These are phyloP conservation scores for Drosophila picticornis DNA, from an alignment of 2,888 invertebrate species.

Conservation along the genomic window DNA sequence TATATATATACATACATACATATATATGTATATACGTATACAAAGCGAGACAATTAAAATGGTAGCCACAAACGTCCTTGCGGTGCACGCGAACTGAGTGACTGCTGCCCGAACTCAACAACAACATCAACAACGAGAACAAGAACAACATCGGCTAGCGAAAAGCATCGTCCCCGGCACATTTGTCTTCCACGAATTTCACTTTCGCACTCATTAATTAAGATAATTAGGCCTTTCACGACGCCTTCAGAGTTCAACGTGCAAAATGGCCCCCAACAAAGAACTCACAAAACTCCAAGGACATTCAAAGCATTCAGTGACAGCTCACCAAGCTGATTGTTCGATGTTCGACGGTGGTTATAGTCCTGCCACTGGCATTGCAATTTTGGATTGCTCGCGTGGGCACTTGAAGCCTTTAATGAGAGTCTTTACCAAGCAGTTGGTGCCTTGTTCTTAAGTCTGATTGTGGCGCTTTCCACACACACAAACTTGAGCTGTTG, in stretches of 20 bases:
- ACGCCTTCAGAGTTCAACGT: slow-evolving; percentile 76
- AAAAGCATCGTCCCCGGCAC: slow-evolving; percentile 37
- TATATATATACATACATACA: neutral
- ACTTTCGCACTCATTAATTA: slow-evolving; percentile 81
- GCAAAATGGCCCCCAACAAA: slow-evolving; percentile 41
- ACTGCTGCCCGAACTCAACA: slow-evolving; percentile 46
- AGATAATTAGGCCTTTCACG: slow-evolving; percentile 80
- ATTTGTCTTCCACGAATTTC: slow-evolving; percentile 78
- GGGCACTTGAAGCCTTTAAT: slow-evolving; percentile 61
- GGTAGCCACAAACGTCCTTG: slow-evolving; percentile 76
- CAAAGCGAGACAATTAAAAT: slow-evolving; percentile 70
- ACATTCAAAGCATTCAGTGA: slow-evolving; percentile 39
- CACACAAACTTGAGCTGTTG: slow-evolving; percentile 11
- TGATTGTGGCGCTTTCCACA: slow-evolving; percentile 37
- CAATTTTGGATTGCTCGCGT: slow-evolving; percentile 60
- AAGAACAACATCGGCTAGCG: neutral
- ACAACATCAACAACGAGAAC: neutral
- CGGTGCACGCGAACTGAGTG: slow-evolving; percentile 55
- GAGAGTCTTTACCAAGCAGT: slow-evolving; percentile 42
- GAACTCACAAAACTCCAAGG: slow-evolving; percentile 25
- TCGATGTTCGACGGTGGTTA: slow-evolving; percentile 7
- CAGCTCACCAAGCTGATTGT: slow-evolving; percentile 56
- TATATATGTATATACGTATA: slow-evolving; percentile 5
- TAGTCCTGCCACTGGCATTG: slow-evolving; percentile 31
- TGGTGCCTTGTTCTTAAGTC: slow-evolving; percentile 29